phyloP scores from a whole-genome alignment of 2,888 invertebrate species.

The Xanthia togata region DNA sequence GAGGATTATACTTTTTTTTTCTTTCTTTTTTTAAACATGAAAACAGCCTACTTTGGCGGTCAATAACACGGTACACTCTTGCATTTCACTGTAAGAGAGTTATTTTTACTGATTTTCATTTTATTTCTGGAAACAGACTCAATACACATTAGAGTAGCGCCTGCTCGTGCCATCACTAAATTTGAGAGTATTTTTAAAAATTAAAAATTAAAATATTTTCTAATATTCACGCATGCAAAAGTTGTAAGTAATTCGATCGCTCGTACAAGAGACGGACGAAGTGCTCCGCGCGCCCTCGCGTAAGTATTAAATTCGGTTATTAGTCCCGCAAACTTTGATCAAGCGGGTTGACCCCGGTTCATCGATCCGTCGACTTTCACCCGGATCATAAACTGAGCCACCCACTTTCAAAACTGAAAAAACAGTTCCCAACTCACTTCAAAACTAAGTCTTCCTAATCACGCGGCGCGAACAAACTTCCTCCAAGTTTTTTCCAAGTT shows the following conservation, averaged over 20 bases:
- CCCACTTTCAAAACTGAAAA: conserved; percentile 90
- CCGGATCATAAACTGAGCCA: conserved; percentile 90
- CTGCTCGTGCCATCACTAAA: not conserved
- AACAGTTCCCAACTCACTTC: conserved; percentile 89
- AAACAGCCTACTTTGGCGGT: not conserved
- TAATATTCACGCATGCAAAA: not conserved
- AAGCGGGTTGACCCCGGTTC: conserved; percentile 87
- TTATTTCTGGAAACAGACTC: not conserved
- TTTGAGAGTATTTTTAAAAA: not conserved
- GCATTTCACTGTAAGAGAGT: not conserved
- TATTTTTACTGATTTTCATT: not conserved
- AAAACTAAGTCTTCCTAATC: conserved; percentile 91
- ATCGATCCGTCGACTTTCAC: conserved; percentile 90
- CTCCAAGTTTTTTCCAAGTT: conserved; percentile 89
- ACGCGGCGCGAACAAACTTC: conserved; percentile 89
- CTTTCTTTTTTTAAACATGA: not conserved
- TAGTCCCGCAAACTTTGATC: conserved; percentile 88
- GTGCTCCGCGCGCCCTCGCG: conserved; percentile 81
- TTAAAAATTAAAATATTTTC: no score
- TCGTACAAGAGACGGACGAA: conserved; percentile 61
- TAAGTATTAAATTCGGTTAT: conserved; percentile 87
- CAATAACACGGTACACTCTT: not conserved
- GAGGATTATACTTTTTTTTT: no score
- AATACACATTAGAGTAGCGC: no score
- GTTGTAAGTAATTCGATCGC: conserved; percentile 15